A percentile compares a stretch with the other conserved stretches of the same genome.
Evolutionary conservation across 2,888 invertebrate species (phyloP).

Genomic region (Sepioteuthis lessoniana): DNA sequence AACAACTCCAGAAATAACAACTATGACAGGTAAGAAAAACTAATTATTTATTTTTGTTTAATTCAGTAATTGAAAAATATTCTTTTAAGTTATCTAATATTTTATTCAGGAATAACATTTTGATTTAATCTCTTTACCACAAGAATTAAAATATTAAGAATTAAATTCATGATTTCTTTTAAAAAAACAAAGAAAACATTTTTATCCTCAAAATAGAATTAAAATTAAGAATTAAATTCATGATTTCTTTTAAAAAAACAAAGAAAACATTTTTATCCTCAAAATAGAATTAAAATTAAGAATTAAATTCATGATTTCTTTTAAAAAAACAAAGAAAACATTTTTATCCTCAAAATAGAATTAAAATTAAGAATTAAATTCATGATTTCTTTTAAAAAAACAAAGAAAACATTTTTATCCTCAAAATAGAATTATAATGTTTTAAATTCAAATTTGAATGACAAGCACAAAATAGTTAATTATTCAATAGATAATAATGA

Average conservation of each 20-base stretch:
- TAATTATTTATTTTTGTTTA: not conserved
- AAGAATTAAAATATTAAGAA: not conserved
- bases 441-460: not conserved
- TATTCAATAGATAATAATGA: not conserved
- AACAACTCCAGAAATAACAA: conserved; percentile 23
- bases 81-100: not conserved
- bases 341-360: too few species aligned
- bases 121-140: not conserved
- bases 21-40: not conserved
- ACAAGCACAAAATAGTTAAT: not conserved
- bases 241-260: too few species aligned
- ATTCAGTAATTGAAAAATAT: not conserved
- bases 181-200: not conserved
- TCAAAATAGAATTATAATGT: not conserved
- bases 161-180: not conserved
- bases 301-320: too few species aligned
- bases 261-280: too few species aligned
- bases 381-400: too few species aligned
- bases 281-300: too few species aligned
- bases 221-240: too few species aligned
- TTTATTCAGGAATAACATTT: not conserved
- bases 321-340: too few species aligned
- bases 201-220: not conserved
- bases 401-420: too few species aligned
- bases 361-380: too few species aligned